Evolutionary conservation across 1,140 invertebrate species (phyloP).

Genomic region (Chironomus tepperi): DNA sequence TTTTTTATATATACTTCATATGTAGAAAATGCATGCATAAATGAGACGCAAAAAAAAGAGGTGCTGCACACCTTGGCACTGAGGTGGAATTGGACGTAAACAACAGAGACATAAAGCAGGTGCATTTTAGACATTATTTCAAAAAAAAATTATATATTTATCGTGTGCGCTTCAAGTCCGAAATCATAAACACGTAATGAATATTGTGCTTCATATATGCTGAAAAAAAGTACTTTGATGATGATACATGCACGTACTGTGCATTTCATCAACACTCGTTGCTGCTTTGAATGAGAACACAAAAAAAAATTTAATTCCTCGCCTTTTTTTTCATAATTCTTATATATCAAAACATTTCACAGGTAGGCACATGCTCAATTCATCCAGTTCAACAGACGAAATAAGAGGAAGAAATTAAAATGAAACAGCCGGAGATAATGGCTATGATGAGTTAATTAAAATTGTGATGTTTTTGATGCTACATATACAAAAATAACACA

Average conservation of each 20-base stretch:
- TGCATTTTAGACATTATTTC: background rate
- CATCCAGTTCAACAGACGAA: background rate
- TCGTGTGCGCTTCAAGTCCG: background rate
- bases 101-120: background rate
- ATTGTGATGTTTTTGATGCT: background rate
- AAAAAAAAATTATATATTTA: too few species aligned
- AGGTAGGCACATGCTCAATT: background rate
- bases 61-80: background rate
- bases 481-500: too few species aligned
- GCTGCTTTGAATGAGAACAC: too few species aligned
- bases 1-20: too few species aligned
- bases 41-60: background rate
- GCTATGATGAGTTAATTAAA: constrained; percentile 7
- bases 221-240: too few species aligned
- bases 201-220: background rate
- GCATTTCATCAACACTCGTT: too few species aligned
- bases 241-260: too few species aligned
- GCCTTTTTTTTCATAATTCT: too few species aligned
- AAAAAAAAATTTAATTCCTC: too few species aligned
- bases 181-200: constrained; percentile 7
- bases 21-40: background rate
- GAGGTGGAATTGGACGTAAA: background rate
- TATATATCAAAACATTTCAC: too few species aligned
- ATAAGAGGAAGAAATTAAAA: background rate
- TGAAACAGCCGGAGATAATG: background rate